A percentile compares a stretch with the other conserved stretches of the same genome.
Conservation (phyloP, 2,113 vertebrate species). For the Dipodomys stephensi region DNA sequence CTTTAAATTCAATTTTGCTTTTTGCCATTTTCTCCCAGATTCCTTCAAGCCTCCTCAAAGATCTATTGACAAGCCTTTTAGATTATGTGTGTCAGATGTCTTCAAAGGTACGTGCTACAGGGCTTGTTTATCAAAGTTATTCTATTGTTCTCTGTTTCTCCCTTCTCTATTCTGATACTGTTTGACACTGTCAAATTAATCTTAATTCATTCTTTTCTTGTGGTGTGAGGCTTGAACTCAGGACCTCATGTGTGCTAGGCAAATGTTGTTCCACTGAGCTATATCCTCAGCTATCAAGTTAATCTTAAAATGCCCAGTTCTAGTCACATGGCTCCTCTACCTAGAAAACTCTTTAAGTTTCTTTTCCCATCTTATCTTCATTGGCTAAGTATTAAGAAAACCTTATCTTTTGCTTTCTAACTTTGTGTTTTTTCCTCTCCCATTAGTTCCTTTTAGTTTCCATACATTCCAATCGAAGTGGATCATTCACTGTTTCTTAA, state of each 20-base stretch:
- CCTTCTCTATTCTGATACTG: neutral
- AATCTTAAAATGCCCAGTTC: neutral
- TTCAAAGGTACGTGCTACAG: constrained; percentile 94
- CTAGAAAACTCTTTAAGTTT: neutral
- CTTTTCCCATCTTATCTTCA: neutral
- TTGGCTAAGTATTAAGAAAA: neutral
- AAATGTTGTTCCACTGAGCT: too few relatives aligned
- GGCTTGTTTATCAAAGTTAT: neutral
- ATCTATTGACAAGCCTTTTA: constrained; percentile 96
- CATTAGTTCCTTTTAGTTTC: neutral
- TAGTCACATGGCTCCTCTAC: neutral
- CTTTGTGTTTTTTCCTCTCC: neutral
- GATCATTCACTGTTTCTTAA: neutral
- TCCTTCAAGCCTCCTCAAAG: constrained; percentile 95
- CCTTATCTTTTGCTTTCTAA: neutral
- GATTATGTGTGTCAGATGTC: constrained; percentile 96
- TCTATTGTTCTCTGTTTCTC: neutral
- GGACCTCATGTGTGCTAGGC: too few relatives aligned
- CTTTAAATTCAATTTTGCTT: constrained; percentile 42
- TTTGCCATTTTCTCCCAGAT: constrained; percentile 87
- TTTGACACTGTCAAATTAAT: neutral
- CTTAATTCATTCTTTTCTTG: neutral
- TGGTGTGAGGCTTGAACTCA: too few relatives aligned
- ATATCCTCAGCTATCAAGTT: neutral
- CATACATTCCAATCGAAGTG: neutral